Percentiles rank a stretch among this genome's conserved stretches.
Conservation (phyloP, 2,113 vertebrate genomes). For the Pseudopodoces humilis region DNA sequence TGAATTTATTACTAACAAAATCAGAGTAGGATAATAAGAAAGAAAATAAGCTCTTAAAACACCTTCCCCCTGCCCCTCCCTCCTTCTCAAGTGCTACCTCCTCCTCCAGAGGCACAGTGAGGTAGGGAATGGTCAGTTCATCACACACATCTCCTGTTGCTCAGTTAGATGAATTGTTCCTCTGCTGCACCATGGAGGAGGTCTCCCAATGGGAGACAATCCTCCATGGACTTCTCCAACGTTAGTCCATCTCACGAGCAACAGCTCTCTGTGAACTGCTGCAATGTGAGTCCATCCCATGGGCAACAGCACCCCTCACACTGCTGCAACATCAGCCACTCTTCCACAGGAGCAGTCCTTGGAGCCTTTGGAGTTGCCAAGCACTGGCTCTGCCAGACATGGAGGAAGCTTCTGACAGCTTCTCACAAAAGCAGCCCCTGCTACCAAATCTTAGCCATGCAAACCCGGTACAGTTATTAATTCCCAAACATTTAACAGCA, state of each 20-base stretch:
- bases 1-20: background rate
- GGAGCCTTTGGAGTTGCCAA: background rate
- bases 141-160: background rate
- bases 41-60: background rate
- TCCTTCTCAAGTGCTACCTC: background rate
- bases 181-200: too few relatives aligned
- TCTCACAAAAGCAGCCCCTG: background rate
- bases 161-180: background rate
- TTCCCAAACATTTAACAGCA: background rate
- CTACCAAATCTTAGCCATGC: background rate
- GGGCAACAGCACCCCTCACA: background rate
- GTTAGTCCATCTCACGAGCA: accelerated
- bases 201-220: background rate
- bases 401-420: background rate
- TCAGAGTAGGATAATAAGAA: background rate
- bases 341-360: background rate
- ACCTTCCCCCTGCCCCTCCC: background rate
- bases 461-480: background rate
- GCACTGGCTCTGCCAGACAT: background rate
- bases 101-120: background rate
- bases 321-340: background rate
- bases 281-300: background rate
- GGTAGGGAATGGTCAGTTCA: background rate
- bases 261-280: background rate
- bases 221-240: accelerated